These are phyloP conservation scores for Pachyrhynchus sulphureomaculatus DNA, from an alignment of 1,140 invertebrate genomes.

Conservation along the genomic window DNA sequence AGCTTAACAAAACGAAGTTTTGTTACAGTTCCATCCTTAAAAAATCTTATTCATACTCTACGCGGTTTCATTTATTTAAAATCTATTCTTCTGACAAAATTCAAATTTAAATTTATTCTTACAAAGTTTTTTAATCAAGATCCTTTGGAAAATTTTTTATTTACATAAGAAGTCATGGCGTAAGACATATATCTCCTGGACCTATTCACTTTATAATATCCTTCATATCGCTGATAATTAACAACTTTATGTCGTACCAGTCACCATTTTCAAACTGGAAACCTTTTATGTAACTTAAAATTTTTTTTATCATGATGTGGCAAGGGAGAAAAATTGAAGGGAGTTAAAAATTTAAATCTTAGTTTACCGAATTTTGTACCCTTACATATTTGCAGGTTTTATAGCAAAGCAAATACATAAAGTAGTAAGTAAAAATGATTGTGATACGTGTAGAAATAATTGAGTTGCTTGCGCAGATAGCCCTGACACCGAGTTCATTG, in stretches of 20 bases:
- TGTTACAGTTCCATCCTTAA: conserved; percentile 38
- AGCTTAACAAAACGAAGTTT: conserved; percentile 19
- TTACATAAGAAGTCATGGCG: conserved; percentile 31
- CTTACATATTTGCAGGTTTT: too few relatives aligned
- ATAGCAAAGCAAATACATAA: too few relatives aligned
- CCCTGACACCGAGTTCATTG: neutral
- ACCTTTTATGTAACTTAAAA: too few relatives aligned
- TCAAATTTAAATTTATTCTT: conserved; percentile 12
- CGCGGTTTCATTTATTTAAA: conserved; percentile 38
- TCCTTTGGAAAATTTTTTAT: conserved; percentile 43
- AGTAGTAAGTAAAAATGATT: too few relatives aligned
- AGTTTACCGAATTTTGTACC: too few relatives aligned
- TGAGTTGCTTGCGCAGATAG: neutral
- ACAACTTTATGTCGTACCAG: conserved; percentile 11
- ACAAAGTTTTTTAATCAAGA: conserved; percentile 40
- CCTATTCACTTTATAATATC: neutral
- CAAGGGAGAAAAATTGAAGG: too few relatives aligned
- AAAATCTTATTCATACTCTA: conserved; percentile 42
- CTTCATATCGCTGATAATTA: conserved; percentile 12
- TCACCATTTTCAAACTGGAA: conserved; percentile 10
- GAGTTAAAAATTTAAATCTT: too few relatives aligned
- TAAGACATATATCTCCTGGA: conserved; percentile 2
- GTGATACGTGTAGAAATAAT: neutral
- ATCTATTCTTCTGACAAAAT: neutral
- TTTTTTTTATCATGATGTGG: too few relatives aligned